Base-by-base conservation (phyloP, 2,113 vertebrate genomes). In the Tichodroma muraria region DNA sequence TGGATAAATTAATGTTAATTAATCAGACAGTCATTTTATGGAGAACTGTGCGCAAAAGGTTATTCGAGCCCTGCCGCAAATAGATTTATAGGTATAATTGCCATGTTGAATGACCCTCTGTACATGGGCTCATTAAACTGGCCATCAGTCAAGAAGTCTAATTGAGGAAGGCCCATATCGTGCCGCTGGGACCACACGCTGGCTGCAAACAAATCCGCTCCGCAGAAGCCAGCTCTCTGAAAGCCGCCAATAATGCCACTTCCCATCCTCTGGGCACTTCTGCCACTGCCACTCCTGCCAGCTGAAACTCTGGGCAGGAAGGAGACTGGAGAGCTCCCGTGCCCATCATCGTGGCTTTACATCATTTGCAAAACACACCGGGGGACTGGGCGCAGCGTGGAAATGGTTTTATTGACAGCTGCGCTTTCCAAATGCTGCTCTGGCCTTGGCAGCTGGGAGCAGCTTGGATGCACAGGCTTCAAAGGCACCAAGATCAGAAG, bases 1-100 rank as follows among this genome's bases (percentile, higher is more conserved):
- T 61, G 40, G 95, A 96, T 97, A 98, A 98, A 98, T 98, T 95
- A 97, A 97, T 97, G 97, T 97, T 98, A 98, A 98, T 98, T 98
- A 98, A 98, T 98, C 97, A 98, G 97, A 97, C 95, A 97, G 97
- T 96, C 98, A 96, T 96, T 98, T 98, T 96, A 96, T 92, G 95
- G 94, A 88, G 90, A 94, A 94, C 93, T 91, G 91, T 73, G 94
- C 5, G 88, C 94, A 95, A 96, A 98, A 97, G 95, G 97, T 97
- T 97, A 96, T 97, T 96, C 25, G 71, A 97, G 97, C 92, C 96
- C 96, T 91, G 95, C 96, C 93, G 93, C 96, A 97, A 97, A 97
- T 94, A 96, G 94, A 97, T 98, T 97, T 98, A 97, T 97, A 97
- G 97, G 96, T 97, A 96, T 96, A 98, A 97, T 94, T 97, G 98